Evolutionary conservation across 2,113 vertebrate genomes (phyloP).

Genomic region (Dasyornis broadbenti): DNA sequence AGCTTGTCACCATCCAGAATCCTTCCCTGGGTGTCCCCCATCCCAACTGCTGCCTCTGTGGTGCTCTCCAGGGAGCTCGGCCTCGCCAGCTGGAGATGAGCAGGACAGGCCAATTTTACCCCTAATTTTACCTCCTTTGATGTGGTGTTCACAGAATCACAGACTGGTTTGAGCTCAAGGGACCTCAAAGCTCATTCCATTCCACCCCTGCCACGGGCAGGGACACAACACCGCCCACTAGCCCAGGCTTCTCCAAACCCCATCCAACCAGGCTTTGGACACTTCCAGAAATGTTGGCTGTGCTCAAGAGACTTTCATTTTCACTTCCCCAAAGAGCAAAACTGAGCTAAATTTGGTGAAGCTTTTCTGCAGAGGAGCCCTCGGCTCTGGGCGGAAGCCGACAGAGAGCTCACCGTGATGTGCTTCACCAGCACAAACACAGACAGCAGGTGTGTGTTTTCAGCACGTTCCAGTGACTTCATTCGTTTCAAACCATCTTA

Average conservation of each 20-base stretch:
- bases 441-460: neutral
- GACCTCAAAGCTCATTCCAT: neutral
- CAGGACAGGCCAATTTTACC: neutral
- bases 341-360: neutral
- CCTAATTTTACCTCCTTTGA: fast-evolving
- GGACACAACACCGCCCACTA: neutral
- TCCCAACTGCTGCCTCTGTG: fast-evolving
- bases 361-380: neutral
- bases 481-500: fast-evolving
- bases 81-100: fast-evolving
- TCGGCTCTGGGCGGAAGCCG: fast-evolving
- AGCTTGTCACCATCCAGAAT: fast-evolving
- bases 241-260: too few species aligned
- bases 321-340: fast-evolving
- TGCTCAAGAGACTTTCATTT: neutral
- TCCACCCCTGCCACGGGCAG: neutral
- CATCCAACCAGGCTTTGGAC: neutral
- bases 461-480: fast-evolving
- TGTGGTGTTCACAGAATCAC: neutral
- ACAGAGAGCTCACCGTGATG: fast-evolving
- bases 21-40: fast-evolving
- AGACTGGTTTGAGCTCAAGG: neutral
- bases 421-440: neutral
- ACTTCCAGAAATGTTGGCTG: neutral
- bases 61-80: fast-evolving